Evolutionary conservation across 53 echinoderm and acorn worm genomes (phyloP), one percentile per base, ranked within the genome.

Genomic region (Apostichopus leukothele): DNA sequence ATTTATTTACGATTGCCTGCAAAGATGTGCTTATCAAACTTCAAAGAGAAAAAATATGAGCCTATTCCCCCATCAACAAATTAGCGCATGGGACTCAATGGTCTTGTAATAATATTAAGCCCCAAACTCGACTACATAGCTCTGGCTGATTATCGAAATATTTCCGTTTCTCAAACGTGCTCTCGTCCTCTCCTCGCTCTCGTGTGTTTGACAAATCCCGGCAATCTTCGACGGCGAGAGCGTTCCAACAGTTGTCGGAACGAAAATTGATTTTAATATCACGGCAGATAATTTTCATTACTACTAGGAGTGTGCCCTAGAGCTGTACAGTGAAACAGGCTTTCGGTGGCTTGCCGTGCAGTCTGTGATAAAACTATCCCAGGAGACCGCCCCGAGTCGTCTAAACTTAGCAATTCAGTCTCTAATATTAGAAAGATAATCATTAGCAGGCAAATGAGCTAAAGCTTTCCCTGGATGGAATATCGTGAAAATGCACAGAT

Each of bases 261-360:
- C 20, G 19, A 60, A 81, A 81, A 81, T 81, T 81, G 81, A 81
- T 81, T 81, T 81, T 81, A 81, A 81, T 81, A 81, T 81, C 81
- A 81, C 55, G 81, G 53, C 53, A 54, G 81, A 81, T 81, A 81
- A 39, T 81, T 81, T 81, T 81, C 81, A 81, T 81, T 81, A 81
- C 81, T 59, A 59, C 10, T 81, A 18, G 77, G 7, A 81, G 9
- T 55, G 59, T 81, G 59, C 60, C 81, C 81, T 18, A 21, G 51
- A 81, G 81, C 81, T 59, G 23, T 54, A 23, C 54, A 20, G 71
- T 59, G 54, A 54, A 77, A 54, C 81, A 81, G 81, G 54, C 55
- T 81, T 54, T 51, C 51, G 11, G 54, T n/a, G 6, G 54, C 54
- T 71, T 71, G 16, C 55, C 23, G 21, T 5, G 59, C 81, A 59